A percentile compares a stretch with the other conserved stretches of the same genome.
Evolutionary conservation across 2,113 vertebrate species (phyloP).

Genomic region (Natator depressus): DNA sequence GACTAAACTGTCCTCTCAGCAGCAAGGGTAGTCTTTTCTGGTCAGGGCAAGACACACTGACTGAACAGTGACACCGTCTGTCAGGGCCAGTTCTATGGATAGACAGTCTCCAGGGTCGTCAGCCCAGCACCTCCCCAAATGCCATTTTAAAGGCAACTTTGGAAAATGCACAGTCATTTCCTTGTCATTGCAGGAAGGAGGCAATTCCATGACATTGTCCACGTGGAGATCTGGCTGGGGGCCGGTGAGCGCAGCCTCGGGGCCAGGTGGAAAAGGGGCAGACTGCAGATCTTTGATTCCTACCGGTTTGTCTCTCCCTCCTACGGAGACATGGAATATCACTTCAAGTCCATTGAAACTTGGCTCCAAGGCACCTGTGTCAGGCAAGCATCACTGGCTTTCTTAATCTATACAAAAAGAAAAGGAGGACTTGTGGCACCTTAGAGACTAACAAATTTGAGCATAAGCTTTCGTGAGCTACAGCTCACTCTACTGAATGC

Average conservation of each 20-base stretch:
- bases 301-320: conserved; percentile 24
- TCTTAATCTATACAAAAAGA: background rate
- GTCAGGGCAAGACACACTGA: background rate
- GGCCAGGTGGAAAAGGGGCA: background rate
- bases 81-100: background rate
- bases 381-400: background rate
- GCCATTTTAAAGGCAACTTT: background rate
- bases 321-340: conserved; percentile 4
- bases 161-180: background rate
- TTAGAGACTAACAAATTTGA: no score
- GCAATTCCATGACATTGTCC: conserved; percentile 28
- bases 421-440: no score
- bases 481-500: no score
- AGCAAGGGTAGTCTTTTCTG: background rate
- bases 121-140: background rate
- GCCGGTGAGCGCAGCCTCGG: conserved; percentile 14
- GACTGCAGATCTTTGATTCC: conserved; percentile 20
- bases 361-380: conserved; percentile 15
- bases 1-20: background rate
- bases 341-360: conserved; percentile 35
- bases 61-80: background rate
- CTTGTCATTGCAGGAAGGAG: background rate
- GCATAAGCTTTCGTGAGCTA: no score
- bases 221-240: conserved; percentile 43
- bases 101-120: background rate